Conservation (phyloP, 2,113 vertebrate genomes). For the Stomatorhinus ivindoensis region DNA sequence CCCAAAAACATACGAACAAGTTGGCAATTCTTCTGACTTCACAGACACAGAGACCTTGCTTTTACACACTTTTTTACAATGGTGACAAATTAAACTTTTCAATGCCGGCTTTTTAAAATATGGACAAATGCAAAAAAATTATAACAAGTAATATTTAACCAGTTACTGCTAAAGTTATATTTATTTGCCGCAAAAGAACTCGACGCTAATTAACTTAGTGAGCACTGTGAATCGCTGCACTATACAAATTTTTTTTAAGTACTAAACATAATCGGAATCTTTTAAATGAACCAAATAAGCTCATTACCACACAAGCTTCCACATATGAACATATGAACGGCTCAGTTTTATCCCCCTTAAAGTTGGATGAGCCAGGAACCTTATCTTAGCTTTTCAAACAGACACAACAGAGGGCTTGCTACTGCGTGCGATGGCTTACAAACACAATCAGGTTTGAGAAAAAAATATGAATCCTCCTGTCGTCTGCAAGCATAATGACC, state of each 20-base stretch:
- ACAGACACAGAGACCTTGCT: neutral
- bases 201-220: neutral
- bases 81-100: neutral
- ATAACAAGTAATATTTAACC: neutral
- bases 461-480: neutral
- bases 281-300: neutral
- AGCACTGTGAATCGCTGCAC: neutral
- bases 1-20: neutral
- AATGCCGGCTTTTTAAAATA: neutral
- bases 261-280: neutral
- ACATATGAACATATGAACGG: neutral
- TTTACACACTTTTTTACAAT: neutral
- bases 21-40: neutral
- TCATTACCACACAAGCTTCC: neutral
- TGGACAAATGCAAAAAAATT: neutral
- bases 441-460: neutral
- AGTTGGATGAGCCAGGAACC: neutral
- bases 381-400: neutral
- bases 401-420: neutral
- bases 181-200: neutral
- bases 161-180: neutral
- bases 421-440: neutral
- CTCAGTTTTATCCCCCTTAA: neutral
- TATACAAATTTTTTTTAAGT: neutral
- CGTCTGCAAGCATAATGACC: neutral